phyloP scores from a whole-genome alignment of 2,113 vertebrate genomes.

The Copsychus sechellarum region DNA sequence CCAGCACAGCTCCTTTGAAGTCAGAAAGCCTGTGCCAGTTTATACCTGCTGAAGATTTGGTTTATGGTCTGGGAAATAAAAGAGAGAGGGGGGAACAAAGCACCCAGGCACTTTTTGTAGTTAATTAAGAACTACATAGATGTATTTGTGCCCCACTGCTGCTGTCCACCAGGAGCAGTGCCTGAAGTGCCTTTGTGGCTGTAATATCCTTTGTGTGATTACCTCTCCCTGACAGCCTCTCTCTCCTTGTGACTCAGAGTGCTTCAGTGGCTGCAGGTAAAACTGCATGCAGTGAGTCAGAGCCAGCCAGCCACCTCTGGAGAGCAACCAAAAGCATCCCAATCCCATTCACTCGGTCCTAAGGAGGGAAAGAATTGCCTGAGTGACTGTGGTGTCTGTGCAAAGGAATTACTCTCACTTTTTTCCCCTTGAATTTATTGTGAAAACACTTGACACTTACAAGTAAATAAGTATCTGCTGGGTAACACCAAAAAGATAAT shows the following conservation, averaged over 20 bases:
- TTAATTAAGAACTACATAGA: constrained; percentile 25
- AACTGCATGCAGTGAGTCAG: not conserved
- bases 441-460: not conserved
- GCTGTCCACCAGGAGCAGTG: not conserved
- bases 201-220: not conserved
- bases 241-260: not conserved
- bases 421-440: not conserved
- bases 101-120: not conserved
- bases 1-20: constrained; percentile 47
- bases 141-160: not conserved
- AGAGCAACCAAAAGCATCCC: not conserved
- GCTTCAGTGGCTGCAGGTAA: not conserved
- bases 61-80: constrained; percentile 52
- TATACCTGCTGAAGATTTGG: constrained; percentile 58
- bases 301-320: not conserved
- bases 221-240: not conserved
- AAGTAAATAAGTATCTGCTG: not conserved
- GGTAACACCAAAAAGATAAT: not conserved
- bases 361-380: not conserved
- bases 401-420: not conserved
- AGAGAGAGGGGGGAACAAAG: too few species aligned
- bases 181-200: not conserved
- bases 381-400: not conserved
- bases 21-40: constrained; percentile 42
- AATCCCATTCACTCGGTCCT: not conserved